Percentiles rank a stretch among this genome's conserved stretches.
phyloP scores from a whole-genome alignment of 2,797 vertebrate species.

The Crenuchus spilurus region DNA sequence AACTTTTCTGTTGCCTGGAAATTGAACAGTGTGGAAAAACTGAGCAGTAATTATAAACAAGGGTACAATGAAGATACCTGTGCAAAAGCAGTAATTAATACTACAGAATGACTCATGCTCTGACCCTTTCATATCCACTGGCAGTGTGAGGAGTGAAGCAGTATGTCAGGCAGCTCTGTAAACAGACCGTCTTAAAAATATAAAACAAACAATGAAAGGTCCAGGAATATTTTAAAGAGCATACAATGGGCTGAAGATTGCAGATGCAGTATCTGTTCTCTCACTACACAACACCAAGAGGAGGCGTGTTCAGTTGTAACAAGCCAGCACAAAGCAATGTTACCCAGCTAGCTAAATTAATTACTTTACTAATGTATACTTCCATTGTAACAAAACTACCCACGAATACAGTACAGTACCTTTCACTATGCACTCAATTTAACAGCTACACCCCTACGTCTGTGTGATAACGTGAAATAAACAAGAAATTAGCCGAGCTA shows the following conservation, averaged over 20 bases:
- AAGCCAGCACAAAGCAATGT: too few relatives aligned
- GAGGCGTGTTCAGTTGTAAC: too few relatives aligned
- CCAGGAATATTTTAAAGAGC: too few relatives aligned
- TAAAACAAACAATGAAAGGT: not conserved
- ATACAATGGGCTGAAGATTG: too few relatives aligned
- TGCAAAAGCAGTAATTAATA: not conserved
- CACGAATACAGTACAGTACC: too few relatives aligned
- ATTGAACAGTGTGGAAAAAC: not conserved
- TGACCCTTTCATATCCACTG: slow-evolving; percentile 58
- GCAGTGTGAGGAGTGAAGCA: slow-evolving; percentile 12
- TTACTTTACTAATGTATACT: too few relatives aligned
- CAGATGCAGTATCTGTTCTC: too few relatives aligned
- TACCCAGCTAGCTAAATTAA: not conserved
- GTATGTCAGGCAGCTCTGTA: slow-evolving; percentile 9
- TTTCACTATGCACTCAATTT: too few relatives aligned
- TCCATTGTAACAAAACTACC: too few relatives aligned
- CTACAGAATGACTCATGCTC: not conserved
- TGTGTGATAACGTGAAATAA: too few relatives aligned
- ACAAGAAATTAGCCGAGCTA: not conserved
- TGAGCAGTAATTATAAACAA: not conserved
- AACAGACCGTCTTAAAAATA: not conserved
- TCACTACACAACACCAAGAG: too few relatives aligned
- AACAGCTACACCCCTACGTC: too few relatives aligned
- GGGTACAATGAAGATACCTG: not conserved
- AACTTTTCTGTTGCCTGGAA: slow-evolving; percentile 61